Percentiles rank a stretch among this genome's conserved stretches.
phyloP scores from a whole-genome alignment of 2,797 vertebrate species.

The Artibeus jamaicensis region DNA sequence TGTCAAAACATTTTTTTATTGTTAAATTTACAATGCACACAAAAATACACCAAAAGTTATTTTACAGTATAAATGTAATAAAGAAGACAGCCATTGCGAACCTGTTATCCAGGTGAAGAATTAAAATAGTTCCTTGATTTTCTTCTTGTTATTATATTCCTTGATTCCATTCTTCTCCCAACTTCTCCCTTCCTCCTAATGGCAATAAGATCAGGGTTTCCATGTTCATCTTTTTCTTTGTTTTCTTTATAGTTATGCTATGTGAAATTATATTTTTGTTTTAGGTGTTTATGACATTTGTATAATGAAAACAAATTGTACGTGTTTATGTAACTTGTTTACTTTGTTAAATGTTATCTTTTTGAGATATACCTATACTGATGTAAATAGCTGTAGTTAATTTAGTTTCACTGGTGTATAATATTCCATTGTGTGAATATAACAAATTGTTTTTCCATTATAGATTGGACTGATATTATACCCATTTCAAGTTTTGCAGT shows the following conservation, averaged over 20 bases:
- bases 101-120: neutral
- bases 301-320: neutral
- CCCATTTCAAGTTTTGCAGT: neutral
- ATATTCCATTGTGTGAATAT: neutral
- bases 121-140: neutral
- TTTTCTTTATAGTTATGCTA: conserved; percentile 26
- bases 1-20: neutral
- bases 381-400: neutral
- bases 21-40: neutral
- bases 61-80: neutral
- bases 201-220: neutral
- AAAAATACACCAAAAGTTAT: conserved; percentile 13
- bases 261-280: neutral
- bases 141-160: neutral
- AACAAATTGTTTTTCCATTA: neutral
- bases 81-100: neutral
- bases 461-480: neutral
- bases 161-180: neutral
- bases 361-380: neutral
- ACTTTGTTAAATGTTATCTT: neutral
- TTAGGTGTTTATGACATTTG: neutral
- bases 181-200: neutral
- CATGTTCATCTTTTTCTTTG: neutral
- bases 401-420: conserved; percentile 1
- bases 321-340: neutral